phyloP scores from a whole-genome alignment of 2,797 vertebrate genomes.

The Potorous gilbertii region DNA sequence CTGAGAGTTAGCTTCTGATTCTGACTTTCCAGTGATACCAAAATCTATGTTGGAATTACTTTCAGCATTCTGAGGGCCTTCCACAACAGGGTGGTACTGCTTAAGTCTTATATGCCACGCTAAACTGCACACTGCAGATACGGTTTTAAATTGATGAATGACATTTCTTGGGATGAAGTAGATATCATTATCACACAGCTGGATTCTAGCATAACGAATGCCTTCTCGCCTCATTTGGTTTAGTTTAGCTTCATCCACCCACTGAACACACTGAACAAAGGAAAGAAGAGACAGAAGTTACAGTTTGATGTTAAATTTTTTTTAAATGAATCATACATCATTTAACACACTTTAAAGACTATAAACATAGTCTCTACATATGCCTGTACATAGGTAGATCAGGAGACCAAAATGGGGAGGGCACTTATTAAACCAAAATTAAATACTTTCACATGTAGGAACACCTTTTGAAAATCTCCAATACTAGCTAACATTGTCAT shows the following conservation, averaged over 20 bases:
- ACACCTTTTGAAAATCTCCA: background rate
- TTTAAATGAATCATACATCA: constrained; percentile 2
- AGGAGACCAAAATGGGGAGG: background rate
- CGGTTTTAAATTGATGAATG: constrained; percentile 99
- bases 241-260: constrained; percentile 98
- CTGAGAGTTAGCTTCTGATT: constrained; percentile 84
- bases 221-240: constrained; percentile 98
- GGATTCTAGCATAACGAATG: constrained; percentile 94
- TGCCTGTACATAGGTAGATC: background rate
- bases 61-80: constrained; percentile 82
- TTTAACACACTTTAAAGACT: constrained; percentile 12
- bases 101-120: constrained; percentile 98
- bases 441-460: background rate
- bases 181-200: constrained; percentile 97
- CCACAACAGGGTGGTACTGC: constrained; percentile 90
- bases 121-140: constrained; percentile 98
- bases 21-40: constrained; percentile 81
- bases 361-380: background rate
- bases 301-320: constrained; percentile 44
- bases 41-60: constrained; percentile 82
- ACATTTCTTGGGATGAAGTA: constrained; percentile 99
- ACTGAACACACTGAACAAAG: constrained; percentile 89
- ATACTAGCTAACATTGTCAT: background rate
- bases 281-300: constrained; percentile 63
- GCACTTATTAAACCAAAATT: background rate